Evolutionary conservation across 1,140 invertebrate species (phyloP).

Genomic region (Ceratina australensis): DNA sequence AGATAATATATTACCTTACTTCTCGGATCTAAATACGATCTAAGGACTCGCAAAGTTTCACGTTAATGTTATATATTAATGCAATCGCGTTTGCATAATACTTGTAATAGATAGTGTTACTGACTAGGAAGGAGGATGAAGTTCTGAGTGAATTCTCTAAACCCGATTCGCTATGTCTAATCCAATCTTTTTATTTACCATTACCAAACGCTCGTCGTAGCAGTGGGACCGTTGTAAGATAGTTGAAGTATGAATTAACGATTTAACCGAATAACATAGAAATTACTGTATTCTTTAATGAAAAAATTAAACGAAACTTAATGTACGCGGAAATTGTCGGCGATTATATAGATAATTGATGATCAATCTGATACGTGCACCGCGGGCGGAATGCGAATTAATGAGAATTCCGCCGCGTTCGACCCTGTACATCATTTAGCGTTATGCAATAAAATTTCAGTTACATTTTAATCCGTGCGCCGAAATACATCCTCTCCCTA

Average conservation of each 20-base stretch:
- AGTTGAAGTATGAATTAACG: not conserved
- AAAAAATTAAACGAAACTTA: not conserved
- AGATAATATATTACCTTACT: not conserved
- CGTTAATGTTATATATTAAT: not conserved
- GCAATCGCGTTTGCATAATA: not conserved
- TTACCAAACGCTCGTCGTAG: not conserved
- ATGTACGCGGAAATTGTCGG: not conserved
- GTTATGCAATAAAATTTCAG: slow-evolving; percentile 52
- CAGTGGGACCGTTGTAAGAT: not conserved
- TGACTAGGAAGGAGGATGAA: not conserved
- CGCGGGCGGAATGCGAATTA: not conserved
- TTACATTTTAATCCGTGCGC: slow-evolving; percentile 4
- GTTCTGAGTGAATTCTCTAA: not conserved
- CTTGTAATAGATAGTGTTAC: not conserved
- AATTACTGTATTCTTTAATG: slow-evolving; percentile 9
- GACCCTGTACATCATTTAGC: slow-evolving; percentile 36
- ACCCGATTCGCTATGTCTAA: not conserved
- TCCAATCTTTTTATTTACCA: not conserved
- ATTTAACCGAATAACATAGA: slow-evolving; percentile 26
- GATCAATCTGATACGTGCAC: not conserved
- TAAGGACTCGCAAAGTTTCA: slow-evolving; percentile 6
- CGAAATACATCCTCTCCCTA: too few relatives aligned
- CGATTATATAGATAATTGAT: not conserved
- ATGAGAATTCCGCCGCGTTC: not conserved
- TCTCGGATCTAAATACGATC: not conserved